Percentiles rank a stretch among this genome's conserved stretches.
phyloP scores from a whole-genome alignment of 2,113 vertebrate genomes.

The Glareola pratincola region DNA sequence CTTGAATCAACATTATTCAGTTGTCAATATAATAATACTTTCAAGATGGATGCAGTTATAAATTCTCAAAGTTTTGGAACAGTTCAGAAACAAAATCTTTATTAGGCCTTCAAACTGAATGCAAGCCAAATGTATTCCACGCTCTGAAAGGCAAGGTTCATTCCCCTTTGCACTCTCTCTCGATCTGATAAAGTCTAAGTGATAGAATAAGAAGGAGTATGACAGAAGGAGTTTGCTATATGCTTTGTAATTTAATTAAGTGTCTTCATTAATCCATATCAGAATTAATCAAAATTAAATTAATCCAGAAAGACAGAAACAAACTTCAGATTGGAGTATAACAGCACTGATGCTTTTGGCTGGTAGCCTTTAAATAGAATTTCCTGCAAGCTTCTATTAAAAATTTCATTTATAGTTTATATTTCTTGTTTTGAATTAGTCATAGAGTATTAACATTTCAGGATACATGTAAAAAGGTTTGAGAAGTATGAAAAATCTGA shows the following conservation, averaged over 20 bases:
- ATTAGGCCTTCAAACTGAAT: background rate
- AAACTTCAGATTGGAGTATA: background rate
- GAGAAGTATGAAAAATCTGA: background rate
- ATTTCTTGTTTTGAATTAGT: background rate
- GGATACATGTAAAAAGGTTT: background rate
- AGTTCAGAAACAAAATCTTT: background rate
- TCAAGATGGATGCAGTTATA: background rate
- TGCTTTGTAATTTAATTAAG: background rate
- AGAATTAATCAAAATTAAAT: conserved; percentile 11
- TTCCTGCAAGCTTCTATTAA: background rate
- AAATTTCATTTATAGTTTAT: background rate
- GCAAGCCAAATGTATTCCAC: background rate
- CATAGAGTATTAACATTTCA: background rate
- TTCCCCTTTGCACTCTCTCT: background rate
- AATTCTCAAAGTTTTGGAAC: background rate
- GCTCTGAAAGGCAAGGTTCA: background rate
- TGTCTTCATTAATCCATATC: background rate
- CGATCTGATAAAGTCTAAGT: background rate
- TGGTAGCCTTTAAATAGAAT: background rate
- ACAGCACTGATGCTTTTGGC: background rate
- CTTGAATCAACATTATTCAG: background rate
- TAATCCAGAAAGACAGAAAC: background rate
- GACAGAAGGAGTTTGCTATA: background rate
- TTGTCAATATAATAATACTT: background rate
- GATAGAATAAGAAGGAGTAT: background rate